Conservation (phyloP, 2,888 invertebrate genomes). For the Noctua pronuba region DNA sequence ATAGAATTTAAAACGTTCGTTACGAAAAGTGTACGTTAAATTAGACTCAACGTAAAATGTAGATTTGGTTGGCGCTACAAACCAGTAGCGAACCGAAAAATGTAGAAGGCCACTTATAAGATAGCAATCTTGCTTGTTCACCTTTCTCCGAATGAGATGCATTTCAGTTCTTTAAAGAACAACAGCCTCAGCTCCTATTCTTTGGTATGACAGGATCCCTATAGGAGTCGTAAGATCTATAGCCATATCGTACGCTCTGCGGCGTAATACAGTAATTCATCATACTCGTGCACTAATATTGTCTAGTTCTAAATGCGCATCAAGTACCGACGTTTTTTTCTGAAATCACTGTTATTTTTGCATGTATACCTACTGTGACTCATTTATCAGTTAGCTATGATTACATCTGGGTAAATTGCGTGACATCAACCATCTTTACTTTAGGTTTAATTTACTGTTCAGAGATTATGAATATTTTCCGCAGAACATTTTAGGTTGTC, state of each 20-base stretch:
- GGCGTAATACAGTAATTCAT: not conserved
- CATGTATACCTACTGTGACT: conserved; percentile 44
- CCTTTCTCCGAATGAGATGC: not conserved
- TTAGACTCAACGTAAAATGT: not conserved
- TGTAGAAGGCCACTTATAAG: not conserved
- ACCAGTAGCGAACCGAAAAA: not conserved
- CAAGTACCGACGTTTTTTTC: conserved; percentile 3
- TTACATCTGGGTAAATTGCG: conserved; percentile 51
- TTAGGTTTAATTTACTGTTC: conserved; percentile 43
- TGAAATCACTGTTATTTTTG: conserved; percentile 20
- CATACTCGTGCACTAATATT: conserved; percentile 1
- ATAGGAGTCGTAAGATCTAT: not conserved
- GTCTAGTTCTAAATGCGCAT: conserved; percentile 1
- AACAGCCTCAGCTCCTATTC: not conserved
- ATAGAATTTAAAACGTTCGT: not conserved
- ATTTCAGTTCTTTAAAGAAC: not conserved
- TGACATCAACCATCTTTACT: conserved; percentile 58
- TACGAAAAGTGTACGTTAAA: not conserved
- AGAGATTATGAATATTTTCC: conserved; percentile 2
- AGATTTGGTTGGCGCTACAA: not conserved
- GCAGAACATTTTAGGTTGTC: not conserved
- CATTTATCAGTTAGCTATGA: conserved; percentile 54
- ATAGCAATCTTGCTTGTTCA: not conserved
- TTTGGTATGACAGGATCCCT: not conserved
- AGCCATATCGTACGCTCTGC: not conserved